Base-by-base conservation (phyloP, 2,113 vertebrate genomes). In the Trochalopteron elliotii region DNA sequence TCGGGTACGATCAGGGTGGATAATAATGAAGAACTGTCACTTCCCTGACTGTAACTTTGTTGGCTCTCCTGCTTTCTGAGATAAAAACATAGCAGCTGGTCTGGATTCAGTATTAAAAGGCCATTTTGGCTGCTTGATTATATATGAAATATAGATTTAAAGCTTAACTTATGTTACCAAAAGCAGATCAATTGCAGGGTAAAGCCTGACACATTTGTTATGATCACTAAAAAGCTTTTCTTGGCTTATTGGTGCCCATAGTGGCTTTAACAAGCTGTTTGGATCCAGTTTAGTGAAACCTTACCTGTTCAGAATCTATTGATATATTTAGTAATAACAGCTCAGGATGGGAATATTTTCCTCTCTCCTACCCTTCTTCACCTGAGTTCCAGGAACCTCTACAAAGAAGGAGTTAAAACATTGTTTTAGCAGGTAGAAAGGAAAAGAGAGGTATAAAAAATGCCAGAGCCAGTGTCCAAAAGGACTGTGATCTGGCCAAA, bases 141-240 rank as follows among this genome's bases (percentile, higher is more conserved):
- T 85, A 95, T 95, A 96, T 87, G 92, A 98, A 96, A 97, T 97
- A 97, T 96, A 96, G 97, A 97, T 97, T 97, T 97, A 94, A 96
- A 95, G 91, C 95, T 96, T 95, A 94, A 92, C 90, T 96, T 96
- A 71, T 39, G 90, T 95, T 96, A 86, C 90, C 83, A 65, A 97
- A 97, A 95, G 92, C 5, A 0, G 97, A 96, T 97, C 94, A 96
- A 69, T 96, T 9, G 33, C 72, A 61, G 74, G 45, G 68, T 93
- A 94, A 92, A 95, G 83, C 79, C 59, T 93, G 95, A 97, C 94
- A 94, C 59, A 14, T 96, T 94, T 86, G 87, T 97, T 95, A 93
- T 28, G 84, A 95, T 93, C 83, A 39, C 88, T 92, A 74, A 91
- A 96, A 93, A 67, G 87, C 93, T 95, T 96, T 96, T 57, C 85